Base-by-base conservation (phyloP, 2,113 vertebrate genomes). In the Myotis yumanensis region DNA sequence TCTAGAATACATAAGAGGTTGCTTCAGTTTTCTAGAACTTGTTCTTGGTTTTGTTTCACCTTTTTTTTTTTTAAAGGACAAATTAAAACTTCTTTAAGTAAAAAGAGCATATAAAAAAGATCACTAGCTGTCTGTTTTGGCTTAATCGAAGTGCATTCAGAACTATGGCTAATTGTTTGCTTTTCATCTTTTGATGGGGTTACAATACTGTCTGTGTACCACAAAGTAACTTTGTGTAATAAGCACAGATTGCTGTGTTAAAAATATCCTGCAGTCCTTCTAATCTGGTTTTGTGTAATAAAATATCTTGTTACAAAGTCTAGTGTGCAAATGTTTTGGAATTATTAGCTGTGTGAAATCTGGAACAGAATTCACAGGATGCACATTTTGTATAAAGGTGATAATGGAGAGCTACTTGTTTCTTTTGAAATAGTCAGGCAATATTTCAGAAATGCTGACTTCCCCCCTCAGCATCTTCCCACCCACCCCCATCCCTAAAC, bases 1-100 rank as follows among this genome's bases (percentile, higher is more conserved):
- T 99, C 98, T 99, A 99, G 98, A 99, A 98, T 99, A 99, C 98
- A 98, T 98, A 99, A 99, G 99, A 99, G 98, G 99, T 99, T 99
- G 98, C 98, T 98, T 98, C 98, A 98, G 98, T 99, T 99, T 98
- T 98, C 98, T 99, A 97, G 98, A 99, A 99, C 98, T 97, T 98
- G 97, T 98, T 98, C 98, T 98, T 98, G 98, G 95, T 97, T 98
- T 98, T 98, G 97, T 98, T 98, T 98, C 98, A 97, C 98, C 98
- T 98, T 97, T 98, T 97, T 97, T n/a, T n/a, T 37, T 37, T 99
- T 99, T 99, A 99, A 99, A 99, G 99, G 99, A 99, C 99, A 99
- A 98, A 99, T 98, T 98, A 98, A 99, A 98, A 98, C 98, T 98
- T 97, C 95, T 97, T 86, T 97, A 98, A 98, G 98, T 98, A 98